phyloP scores from a whole-genome alignment of 2,888 invertebrate species.

The Drosophila mayaguana region DNA sequence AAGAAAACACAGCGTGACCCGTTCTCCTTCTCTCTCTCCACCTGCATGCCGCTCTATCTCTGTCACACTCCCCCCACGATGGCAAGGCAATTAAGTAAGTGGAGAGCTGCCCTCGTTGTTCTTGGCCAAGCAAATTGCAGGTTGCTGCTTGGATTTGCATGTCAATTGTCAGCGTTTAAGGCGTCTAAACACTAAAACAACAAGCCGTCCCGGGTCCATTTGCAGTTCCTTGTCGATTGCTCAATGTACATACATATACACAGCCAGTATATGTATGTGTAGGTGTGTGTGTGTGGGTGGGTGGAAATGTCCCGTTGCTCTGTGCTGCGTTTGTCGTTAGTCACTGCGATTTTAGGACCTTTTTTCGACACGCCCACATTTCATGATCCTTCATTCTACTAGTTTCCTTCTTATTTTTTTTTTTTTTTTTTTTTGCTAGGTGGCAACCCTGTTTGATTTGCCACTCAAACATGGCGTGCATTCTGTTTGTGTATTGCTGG shows the following conservation, averaged over 20 bases:
- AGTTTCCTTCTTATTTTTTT: slow-evolving; percentile 18
- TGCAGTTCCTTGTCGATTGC: slow-evolving; percentile 8
- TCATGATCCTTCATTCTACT: neutral
- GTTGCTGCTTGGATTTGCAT: slow-evolving; percentile 62
- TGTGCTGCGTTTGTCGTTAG: slow-evolving; percentile 1
- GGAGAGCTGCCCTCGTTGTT: slow-evolving; percentile 3
- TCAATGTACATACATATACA: neutral
- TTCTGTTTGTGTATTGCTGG: slow-evolving; percentile 24
- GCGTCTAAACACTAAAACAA: slow-evolving; percentile 18
- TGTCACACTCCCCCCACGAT: neutral
- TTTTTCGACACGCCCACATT: slow-evolving; percentile 43
- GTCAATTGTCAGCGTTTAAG: slow-evolving; percentile 69
- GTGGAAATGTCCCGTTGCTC: slow-evolving; percentile 2
- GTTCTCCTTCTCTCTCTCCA: neutral
- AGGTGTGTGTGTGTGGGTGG: neutral
- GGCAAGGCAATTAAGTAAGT: slow-evolving; percentile 21
- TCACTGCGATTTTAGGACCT: slow-evolving; percentile 24
- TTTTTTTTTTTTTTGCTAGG: slow-evolving; percentile 15
- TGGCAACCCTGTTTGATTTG: slow-evolving; percentile 49
- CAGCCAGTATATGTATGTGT: neutral
- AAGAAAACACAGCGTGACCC: slow-evolving; percentile 25
- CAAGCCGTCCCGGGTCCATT: slow-evolving; percentile 24
- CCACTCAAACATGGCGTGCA: slow-evolving; percentile 44
- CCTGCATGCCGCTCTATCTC: neutral
- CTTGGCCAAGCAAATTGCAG: slow-evolving; percentile 59